These are phyloP conservation scores for Periplaneta americana DNA, from an alignment of 1,140 invertebrate genomes.

Conservation along the genomic window DNA sequence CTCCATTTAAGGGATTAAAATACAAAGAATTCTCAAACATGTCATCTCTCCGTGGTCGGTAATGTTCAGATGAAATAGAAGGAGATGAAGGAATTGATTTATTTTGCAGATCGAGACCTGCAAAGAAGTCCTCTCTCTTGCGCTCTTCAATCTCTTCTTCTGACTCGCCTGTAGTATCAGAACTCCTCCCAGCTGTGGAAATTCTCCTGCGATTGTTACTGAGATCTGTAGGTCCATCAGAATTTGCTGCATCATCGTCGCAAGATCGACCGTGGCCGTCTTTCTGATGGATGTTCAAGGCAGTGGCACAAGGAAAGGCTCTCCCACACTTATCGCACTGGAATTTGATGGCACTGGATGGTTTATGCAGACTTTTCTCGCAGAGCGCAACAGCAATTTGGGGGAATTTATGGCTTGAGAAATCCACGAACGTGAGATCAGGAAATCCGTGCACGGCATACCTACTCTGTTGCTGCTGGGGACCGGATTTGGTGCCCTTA, in stretches of 20 bases:
- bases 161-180: constrained; percentile 11
- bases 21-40: constrained; percentile 19
- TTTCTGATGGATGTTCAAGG: constrained; percentile 59
- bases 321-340: constrained; percentile 63
- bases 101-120: constrained; percentile 69
- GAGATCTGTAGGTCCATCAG: constrained; percentile 5
- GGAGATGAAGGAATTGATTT: constrained; percentile 34
- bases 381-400: constrained; percentile 66
- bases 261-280: constrained; percentile 39
- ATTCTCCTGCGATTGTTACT: constrained; percentile 21
- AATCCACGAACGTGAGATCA: constrained; percentile 73
- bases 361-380: constrained; percentile 59
- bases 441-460: constrained; percentile 25
- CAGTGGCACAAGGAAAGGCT: constrained; percentile 68
- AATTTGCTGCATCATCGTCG: not conserved
- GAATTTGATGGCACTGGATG: constrained; percentile 51
- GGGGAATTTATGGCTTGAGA: constrained; percentile 70
- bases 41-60: constrained; percentile 17
- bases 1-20: constrained; percentile 4
- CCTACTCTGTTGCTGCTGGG: not conserved
- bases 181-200: not conserved
- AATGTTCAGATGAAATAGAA: not conserved
- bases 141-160: constrained; percentile 17
- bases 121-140: constrained; percentile 59
- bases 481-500: not conserved